Conservation (phyloP, 1,140 invertebrate genomes). For the Cotesia typhae region DNA sequence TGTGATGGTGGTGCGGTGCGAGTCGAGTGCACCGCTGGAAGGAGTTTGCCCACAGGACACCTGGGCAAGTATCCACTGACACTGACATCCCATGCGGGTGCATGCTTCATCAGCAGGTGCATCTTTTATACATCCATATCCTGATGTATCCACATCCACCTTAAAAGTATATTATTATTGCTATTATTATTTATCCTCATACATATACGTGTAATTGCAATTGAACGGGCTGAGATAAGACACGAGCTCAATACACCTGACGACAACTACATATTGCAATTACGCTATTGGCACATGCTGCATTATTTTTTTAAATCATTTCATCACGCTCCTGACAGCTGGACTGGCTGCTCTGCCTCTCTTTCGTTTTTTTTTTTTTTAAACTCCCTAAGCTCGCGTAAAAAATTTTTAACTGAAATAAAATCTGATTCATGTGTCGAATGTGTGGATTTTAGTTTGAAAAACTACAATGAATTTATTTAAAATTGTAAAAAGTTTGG, state of each 20-base stretch:
- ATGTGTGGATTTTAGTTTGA: too few relatives aligned
- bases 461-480: too few relatives aligned
- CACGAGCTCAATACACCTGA: constrained; percentile 52
- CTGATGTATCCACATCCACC: not conserved
- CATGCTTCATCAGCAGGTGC: constrained; percentile 55
- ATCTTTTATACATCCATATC: not conserved
- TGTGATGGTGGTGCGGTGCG: too few relatives aligned
- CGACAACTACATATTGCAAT: constrained; percentile 44
- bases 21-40: not conserved
- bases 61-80: constrained; percentile 4
- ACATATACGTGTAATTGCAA: constrained; percentile 41
- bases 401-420: not conserved
- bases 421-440: not conserved
- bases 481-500: too few relatives aligned
- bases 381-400: too few relatives aligned
- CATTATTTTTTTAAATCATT: constrained; percentile 27
- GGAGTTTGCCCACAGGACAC: constrained; percentile 2
- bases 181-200: constrained; percentile 40
- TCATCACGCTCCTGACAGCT: constrained; percentile 12
- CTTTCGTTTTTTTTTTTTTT: too few relatives aligned
- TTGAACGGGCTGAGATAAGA: constrained; percentile 38
- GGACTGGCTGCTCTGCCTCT: not conserved
- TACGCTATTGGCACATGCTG: constrained; percentile 25
- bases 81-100: constrained; percentile 50
- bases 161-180: constrained; percentile 50